Base-by-base conservation (phyloP, 2,888 invertebrate species). In the Melanargia galathea region DNA sequence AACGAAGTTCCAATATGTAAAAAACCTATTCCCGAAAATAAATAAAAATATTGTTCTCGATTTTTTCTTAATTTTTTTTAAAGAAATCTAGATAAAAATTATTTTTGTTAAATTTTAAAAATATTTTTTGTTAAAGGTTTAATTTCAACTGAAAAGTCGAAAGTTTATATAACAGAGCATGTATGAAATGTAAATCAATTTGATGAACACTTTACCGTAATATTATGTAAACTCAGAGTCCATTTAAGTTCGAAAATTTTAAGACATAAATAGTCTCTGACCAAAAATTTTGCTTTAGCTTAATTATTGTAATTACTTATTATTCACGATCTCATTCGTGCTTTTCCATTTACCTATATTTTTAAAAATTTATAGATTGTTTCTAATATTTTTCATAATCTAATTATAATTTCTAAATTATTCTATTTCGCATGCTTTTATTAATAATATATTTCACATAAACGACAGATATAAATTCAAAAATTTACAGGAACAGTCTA, bases 291-390 rank as follows among this genome's bases (percentile, higher is more conserved):
- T 20, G 82, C 81, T 83, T 84, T 64, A 77, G 82, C 85, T 84
- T 79, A 69, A n/a, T n/a, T n/a, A n/a, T n/a, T n/a, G n/a, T n/a
- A n/a, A n/a, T n/a, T 43, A 43, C 16, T 74, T 43, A 43, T 16
- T 74, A 68, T 75, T 75, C 80, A 81, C 75, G 75, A 69, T 71
- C 70, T 75, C 78, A 81, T 81, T 74, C 75, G 74, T 77, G 83
- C 85, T 86, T 84, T 66, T 74, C 77, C 57, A 57, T 45, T 78
- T 75, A n/a, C n/a, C n/a, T n/a, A 71, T 80, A 79, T 78, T 74
- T 72, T 71, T 70, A 71, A 72, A 67, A 70, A 74, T 68, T 82
- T 85, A 87, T 87, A 86, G 87, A 87, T 86, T 86, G 85, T 88
- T 88, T 86, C 84, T 69, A 75, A 74, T 76, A 71, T 75, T 73